A percentile compares a stretch with the other conserved stretches of the same genome.
These are phyloP conservation scores for Gorilla gorilla DNA, from an alignment of 2,113 vertebrate species.

Conservation along the genomic window DNA sequence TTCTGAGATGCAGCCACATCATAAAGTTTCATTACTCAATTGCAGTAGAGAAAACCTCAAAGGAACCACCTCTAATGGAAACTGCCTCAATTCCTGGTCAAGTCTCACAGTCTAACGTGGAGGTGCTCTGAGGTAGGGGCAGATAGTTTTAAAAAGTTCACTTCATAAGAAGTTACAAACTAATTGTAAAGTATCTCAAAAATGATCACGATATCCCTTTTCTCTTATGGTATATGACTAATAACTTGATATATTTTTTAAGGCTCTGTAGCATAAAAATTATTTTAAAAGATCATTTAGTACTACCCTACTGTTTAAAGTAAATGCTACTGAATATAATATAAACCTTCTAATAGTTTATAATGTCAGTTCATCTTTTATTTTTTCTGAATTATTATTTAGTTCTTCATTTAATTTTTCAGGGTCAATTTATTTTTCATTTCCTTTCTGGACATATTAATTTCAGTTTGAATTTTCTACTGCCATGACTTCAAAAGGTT, in stretches of 20 bases:
- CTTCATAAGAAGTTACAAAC: neutral
- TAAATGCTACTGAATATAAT: neutral
- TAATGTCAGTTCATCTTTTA: neutral
- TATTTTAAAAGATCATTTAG: neutral
- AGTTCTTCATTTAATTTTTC: neutral
- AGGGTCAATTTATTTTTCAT: neutral
- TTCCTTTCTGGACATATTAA: neutral
- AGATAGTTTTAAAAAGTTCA: neutral
- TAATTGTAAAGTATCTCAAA: neutral
- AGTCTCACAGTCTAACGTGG: neutral
- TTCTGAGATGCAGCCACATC: neutral
- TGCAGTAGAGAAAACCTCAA: neutral
- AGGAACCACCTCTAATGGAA: neutral
- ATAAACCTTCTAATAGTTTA: neutral
- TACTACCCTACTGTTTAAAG: neutral
- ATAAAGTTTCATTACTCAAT: neutral
- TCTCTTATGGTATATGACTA: neutral
- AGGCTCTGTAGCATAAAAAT: neutral
- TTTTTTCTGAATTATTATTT: neutral
- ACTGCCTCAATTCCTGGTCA: neutral
- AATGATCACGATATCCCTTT: neutral
- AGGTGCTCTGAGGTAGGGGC: neutral
- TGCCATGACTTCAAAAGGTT: neutral
- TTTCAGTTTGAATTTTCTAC: neutral
- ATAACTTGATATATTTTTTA: neutral